These are phyloP conservation scores for Panulirus ornatus DNA, from an alignment of 1,140 invertebrate species.

Conservation along the genomic window DNA sequence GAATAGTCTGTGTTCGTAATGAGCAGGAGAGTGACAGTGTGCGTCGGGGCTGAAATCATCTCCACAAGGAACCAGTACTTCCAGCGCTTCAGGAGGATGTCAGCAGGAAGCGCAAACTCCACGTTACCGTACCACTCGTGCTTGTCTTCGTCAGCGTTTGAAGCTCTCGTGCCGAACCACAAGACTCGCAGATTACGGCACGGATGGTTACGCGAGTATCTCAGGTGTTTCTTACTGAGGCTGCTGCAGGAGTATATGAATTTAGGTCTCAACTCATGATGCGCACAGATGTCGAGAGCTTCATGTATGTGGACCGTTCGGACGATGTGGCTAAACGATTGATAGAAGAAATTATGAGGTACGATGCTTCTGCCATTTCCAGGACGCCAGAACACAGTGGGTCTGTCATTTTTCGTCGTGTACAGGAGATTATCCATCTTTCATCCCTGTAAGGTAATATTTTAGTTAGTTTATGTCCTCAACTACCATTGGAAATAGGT, in stretches of 20 bases:
- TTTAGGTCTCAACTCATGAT: background rate
- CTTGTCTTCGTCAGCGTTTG: conserved; percentile 12
- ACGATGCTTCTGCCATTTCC: background rate
- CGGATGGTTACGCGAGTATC: background rate
- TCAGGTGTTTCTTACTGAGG: background rate
- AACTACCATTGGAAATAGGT: too few species aligned
- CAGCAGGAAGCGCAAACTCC: background rate
- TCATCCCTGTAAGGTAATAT: background rate
- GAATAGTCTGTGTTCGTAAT: conserved; percentile 53
- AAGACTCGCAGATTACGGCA: conserved; percentile 23
- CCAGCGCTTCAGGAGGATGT: conserved; percentile 8
- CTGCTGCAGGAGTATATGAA: background rate
- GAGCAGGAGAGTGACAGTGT: conserved; percentile 23
- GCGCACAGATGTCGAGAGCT: conserved; percentile 11
- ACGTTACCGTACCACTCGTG: conserved; percentile 63
- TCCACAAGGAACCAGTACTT: conserved; percentile 47
- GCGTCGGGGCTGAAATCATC: conserved; percentile 40
- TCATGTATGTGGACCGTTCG: conserved; percentile 51
- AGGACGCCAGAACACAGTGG: conserved; percentile 37
- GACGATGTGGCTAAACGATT: conserved; percentile 8
- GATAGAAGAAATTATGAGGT: background rate
- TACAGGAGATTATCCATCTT: conserved; percentile 20
- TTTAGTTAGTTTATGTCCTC: too few species aligned
- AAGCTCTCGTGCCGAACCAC: conserved; percentile 33
- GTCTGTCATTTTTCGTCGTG: background rate